Conservation (phyloP, 64 coral and sea anemone genomes). For the Montipora foliosa region DNA sequence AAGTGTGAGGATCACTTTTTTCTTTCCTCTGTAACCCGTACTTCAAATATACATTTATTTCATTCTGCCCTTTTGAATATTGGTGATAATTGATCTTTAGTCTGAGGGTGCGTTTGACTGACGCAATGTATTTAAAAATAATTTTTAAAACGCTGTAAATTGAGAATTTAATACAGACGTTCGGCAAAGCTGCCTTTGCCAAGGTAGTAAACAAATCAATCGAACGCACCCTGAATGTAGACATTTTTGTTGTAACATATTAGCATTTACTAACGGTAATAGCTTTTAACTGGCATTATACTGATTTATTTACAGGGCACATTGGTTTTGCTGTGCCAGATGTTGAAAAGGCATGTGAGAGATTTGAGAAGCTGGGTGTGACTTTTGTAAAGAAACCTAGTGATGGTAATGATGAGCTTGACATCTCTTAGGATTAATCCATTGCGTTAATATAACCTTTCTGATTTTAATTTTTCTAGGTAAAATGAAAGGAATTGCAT, state of each 20-base stretch:
- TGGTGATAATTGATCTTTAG: too few species aligned
- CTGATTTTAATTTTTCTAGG: conserved; percentile 34
- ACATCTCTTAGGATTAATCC: not conserved
- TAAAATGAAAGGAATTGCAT: conserved; percentile 95
- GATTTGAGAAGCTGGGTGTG: conserved; percentile 92
- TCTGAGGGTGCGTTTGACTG: too few species aligned
- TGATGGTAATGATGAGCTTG: conserved; percentile 70
- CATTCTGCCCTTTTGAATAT: too few species aligned
- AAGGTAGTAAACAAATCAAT: too few species aligned
- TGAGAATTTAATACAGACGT: too few species aligned
- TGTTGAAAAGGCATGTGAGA: conserved; percentile 88
- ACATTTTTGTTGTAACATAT: not conserved
- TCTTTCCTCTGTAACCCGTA: too few species aligned
- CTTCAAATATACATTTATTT: too few species aligned
- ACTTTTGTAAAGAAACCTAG: conserved; percentile 97
- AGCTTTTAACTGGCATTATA: not conserved
- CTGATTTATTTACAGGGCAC: conserved; percentile 60
- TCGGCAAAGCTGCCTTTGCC: too few species aligned
- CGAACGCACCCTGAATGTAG: too few species aligned
- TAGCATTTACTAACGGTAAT: not conserved
- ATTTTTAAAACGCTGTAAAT: too few species aligned
- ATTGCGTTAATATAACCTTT: not conserved
- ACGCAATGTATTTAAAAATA: too few species aligned
- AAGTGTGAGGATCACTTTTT: too few species aligned
- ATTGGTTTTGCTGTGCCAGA: conserved; percentile 91